Evolutionary conservation across 2,113 vertebrate species (phyloP), one percentile per base, ranked within the genome.

Genomic region (Phasianus colchicus): DNA sequence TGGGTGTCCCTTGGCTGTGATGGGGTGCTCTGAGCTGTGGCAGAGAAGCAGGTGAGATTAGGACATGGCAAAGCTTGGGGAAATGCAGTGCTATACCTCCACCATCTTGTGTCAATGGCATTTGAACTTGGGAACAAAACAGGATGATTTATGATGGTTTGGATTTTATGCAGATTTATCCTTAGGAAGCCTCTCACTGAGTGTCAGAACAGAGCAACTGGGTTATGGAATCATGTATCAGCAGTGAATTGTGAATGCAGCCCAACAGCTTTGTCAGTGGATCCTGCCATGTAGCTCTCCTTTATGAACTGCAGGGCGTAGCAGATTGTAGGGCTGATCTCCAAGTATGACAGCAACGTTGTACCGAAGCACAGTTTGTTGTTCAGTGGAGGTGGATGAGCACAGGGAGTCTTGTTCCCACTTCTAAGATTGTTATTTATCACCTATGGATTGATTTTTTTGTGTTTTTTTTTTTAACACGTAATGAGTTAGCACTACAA

Each of bases 191-290:
- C 3, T 75, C 55, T 88, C 13, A 5, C 2, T 45, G 7, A 60
- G 38, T 73, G 72, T 76, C 69, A 24, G 61, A 71, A 19, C 13
- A 45, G 80, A 84, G 48, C 83, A 77, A 13, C 0, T 52, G 54
- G 12, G 30, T 86, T 94, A 72, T 30, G 55, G 93, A 90, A 69
- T 86, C 38, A 48, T 10, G 42, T 81, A 38, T 82, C 73, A 72
- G 79, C 43, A 38, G n/a, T 93, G 42, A 55, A 47, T 47, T 81
- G 34, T 95, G 66, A 92, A 55, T 19, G 34, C 29, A 52, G 47
- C 69, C 42, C 90, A 81, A 30, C 29, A 3, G 4, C 55, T 96
- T 90, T n/a, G 38, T 83, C 55, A n/a, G 27, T 34, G 38, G 47
- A 47, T 50, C 54, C 63, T 86, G 55, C 22, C 52, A 1, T 45